Base-by-base conservation (phyloP, 2,797 vertebrate species). In the Characodon lateralis region DNA sequence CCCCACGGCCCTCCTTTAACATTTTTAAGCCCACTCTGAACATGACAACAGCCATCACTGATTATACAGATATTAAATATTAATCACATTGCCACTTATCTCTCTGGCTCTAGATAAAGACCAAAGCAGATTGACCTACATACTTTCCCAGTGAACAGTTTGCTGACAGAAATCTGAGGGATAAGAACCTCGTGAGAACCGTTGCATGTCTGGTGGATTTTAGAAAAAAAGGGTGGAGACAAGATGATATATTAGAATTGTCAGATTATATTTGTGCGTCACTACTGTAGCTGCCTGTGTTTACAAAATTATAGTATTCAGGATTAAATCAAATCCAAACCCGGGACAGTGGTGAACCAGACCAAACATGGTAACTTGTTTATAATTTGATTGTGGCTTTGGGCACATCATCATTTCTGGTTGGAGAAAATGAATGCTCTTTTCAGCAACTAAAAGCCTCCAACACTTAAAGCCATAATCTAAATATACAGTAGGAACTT, bases 101-200 rank as follows among this genome's bases (percentile, higher is more conserved):
- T 85, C 88, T 80, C 53, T 77, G 85, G 88, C 85, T 89, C 83
- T 77, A 89, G 85, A 92, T 90, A 84, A 89, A 90, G 76, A 83
- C 85, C 71, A 89, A 91, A 94, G 91, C 89, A 92, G 90, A 91
- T 91, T 94, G 94, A 94, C 93, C 94, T 93, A 92, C 83, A 94
- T 93, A 91, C 77, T 91, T 89, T 75, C 41, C 80, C 81, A 82
- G 61, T 85, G 85, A 88, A 88, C 70, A 77, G 77, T 89, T 89
- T 14, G 8, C 84, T 80, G 83, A 88, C 90, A 90, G 87, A 43
- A 89, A 90, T 88, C 77, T 5, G 82, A 81, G 16, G 78, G 77
- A 80, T 85, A 81, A 86, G 82, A 87, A 81, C 78, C 83, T 85
- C 81, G 65, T 46, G 79, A 87, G 86, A 89, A 73, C 55, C 2